Evolutionary conservation across 2,888 invertebrate species (phyloP), one percentile per base, ranked within the genome.

Genomic region (Agrilus mali): DNA sequence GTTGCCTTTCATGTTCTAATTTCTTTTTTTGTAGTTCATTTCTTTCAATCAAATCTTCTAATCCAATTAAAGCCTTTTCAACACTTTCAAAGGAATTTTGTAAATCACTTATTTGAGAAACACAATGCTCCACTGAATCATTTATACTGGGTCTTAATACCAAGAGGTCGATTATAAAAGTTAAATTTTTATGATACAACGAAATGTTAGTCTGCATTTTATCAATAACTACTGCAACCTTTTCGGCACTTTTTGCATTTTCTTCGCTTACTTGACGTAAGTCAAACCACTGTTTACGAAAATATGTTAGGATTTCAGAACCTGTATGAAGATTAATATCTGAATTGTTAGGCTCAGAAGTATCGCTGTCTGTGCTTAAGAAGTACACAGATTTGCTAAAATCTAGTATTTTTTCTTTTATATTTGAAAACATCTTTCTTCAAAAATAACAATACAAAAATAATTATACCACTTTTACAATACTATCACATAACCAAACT

Each of bases 251-350:
- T 54, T 67, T 74, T 7, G 83, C 82, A 58, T 82, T 86, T 40
- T 69, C 70, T 53, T 84, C 83, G 2, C 82, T 78, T 45, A 77
- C 70, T 49, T 73, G 71, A 51, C 85, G 85, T 37, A 85, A 60
- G 53, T 78, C 75, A 14, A 73, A 75, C 86, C 86, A 86, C 48
- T 80, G 70, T 38, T 76, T 68, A 60, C 85, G 82, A 62, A 80
- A 85, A 61, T 80, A 77, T 48, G 77, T 74, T 38, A 86, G 63
- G 47, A 85, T 65, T 48, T 77, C 77, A 31, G 77, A 77, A 5
- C 85, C 86, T 51, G 81, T 82, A 56, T 78, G 74, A 40, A 68
- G 66, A 60, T 76, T 72, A 17, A 72, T 60, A 44, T 50, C 47
- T 37, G 43, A 44, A 20, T 42, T 45, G 38, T 41, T 36, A 7